A percentile compares a stretch with the other conserved stretches of the same genome.
Conservation (phyloP, 2,797 vertebrate species). For the Perdix hodgsoniae region DNA sequence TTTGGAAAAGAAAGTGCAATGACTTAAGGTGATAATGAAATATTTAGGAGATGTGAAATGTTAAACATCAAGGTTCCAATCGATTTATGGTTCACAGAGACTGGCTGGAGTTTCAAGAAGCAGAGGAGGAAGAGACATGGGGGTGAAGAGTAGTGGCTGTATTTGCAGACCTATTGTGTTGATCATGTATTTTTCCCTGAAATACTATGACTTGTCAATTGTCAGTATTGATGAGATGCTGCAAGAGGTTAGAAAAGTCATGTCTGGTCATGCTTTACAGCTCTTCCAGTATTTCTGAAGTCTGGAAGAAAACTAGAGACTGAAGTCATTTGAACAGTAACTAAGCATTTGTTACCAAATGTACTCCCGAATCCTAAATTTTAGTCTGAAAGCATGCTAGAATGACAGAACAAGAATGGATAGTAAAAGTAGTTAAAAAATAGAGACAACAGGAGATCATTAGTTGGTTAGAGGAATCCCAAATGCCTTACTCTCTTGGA, state of each 20-base stretch:
- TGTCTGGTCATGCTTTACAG: neutral
- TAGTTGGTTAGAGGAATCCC: neutral
- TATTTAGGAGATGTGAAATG: neutral
- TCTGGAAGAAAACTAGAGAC: slow-evolving; percentile 4
- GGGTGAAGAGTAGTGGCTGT: neutral
- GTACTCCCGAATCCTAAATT: neutral
- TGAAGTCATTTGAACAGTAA: neutral
- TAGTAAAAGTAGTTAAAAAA: neutral
- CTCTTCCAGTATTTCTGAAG: neutral
- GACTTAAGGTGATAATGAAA: neutral
- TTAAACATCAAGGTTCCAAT: neutral
- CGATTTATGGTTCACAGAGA: neutral
- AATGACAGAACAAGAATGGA: neutral
- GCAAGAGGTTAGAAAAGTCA: neutral
- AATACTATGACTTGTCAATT: neutral
- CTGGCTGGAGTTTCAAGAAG: neutral
- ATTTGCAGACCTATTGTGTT: neutral
- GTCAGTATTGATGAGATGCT: neutral
- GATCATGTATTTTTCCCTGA: neutral
- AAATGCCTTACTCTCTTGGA: neutral
- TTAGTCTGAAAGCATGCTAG: neutral
- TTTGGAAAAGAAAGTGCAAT: neutral
- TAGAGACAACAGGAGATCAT: neutral
- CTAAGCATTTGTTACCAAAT: neutral
- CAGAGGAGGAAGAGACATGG: neutral